A percentile compares a stretch with the other conserved stretches of the same genome.
phyloP scores from a whole-genome alignment of 92 coral and sea anemone species.

The Siderastrea siderea region DNA sequence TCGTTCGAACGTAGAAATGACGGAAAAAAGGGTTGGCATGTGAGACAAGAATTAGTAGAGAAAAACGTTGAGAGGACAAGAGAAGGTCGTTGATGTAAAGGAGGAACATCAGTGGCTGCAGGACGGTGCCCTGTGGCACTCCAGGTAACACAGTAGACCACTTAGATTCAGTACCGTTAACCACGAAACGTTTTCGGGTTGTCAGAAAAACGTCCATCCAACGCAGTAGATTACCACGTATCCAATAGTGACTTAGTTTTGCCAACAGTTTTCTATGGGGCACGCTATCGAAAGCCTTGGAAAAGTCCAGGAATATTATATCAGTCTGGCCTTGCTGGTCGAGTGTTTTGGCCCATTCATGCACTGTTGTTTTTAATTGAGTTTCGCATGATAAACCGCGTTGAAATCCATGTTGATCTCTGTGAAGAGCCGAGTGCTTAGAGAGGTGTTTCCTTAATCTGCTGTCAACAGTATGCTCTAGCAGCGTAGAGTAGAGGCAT shows the following conservation, averaged over 20 bases:
- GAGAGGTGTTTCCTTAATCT: too few species aligned
- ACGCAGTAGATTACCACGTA: constrained; percentile 26
- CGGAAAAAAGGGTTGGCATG: too few species aligned
- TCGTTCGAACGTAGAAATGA: too few species aligned
- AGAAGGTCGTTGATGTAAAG: constrained; percentile 45
- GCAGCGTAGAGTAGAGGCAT: too few species aligned
- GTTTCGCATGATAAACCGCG: constrained; percentile 21
- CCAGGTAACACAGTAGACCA: constrained; percentile 60
- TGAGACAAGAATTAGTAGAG: too few species aligned
- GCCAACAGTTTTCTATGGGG: constrained; percentile 14
- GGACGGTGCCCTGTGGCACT: constrained; percentile 59
- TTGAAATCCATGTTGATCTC: constrained; percentile 4
- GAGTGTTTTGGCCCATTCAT: constrained; percentile 38
- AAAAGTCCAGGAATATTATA: constrained; percentile 28
- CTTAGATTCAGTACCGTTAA: constrained; percentile 38
- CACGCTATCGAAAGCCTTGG: constrained; percentile 58
- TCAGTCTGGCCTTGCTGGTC: constrained; percentile 32
- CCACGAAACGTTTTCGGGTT: constrained; percentile 37
- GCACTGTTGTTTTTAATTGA: neutral
- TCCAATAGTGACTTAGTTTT: constrained; percentile 40
- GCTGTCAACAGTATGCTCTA: too few species aligned
- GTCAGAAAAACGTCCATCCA: constrained; percentile 40
- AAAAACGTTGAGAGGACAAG: neutral
- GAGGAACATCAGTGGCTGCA: constrained; percentile 53
- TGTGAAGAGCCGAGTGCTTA: too few species aligned